Evolutionary conservation across 2,888 invertebrate species (phyloP).

Genomic region (Pseudococcus jackbeardsleyi): DNA sequence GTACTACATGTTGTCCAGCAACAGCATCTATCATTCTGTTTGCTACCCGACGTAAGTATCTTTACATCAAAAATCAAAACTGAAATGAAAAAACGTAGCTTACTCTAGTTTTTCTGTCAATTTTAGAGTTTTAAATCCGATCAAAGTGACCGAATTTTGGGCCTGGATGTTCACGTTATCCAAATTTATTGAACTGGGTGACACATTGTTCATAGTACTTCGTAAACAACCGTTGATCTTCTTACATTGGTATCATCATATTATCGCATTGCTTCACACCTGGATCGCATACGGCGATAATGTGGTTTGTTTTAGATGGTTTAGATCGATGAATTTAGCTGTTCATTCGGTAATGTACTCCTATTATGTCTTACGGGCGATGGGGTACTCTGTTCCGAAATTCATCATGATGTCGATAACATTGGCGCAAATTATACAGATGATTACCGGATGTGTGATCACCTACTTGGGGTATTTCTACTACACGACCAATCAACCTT

Average conservation of each 20-base stretch:
- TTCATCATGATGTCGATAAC: slow-evolving; percentile 92
- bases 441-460: slow-evolving; percentile 93
- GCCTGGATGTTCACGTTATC: slow-evolving; percentile 97
- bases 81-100: background rate
- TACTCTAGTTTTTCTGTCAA: background rate
- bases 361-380: slow-evolving; percentile 88
- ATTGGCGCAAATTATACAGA: slow-evolving; percentile 90
- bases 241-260: slow-evolving; percentile 97
- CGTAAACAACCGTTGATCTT: slow-evolving; percentile 94
- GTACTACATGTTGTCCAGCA: slow-evolving; percentile 86
- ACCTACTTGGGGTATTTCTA: slow-evolving; percentile 90
- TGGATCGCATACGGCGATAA: slow-evolving; percentile 94
- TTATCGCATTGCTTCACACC: slow-evolving; percentile 92
- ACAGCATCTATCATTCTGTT: slow-evolving; percentile 95
- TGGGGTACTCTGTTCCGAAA: slow-evolving; percentile 87
- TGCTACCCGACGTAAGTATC: slow-evolving; percentile 86
- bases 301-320: slow-evolving; percentile 91
- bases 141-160: slow-evolving; percentile 97
- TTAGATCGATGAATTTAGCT: slow-evolving; percentile 93
- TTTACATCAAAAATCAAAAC: background rate
- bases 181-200: slow-evolving; percentile 95
- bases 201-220: slow-evolving; percentile 93
- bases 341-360: slow-evolving; percentile 93
- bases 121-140: slow-evolving; percentile 74
- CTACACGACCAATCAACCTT: slow-evolving; percentile 76